Base-by-base conservation (phyloP, 1,140 invertebrate genomes). In the Drosophila burlai region DNA sequence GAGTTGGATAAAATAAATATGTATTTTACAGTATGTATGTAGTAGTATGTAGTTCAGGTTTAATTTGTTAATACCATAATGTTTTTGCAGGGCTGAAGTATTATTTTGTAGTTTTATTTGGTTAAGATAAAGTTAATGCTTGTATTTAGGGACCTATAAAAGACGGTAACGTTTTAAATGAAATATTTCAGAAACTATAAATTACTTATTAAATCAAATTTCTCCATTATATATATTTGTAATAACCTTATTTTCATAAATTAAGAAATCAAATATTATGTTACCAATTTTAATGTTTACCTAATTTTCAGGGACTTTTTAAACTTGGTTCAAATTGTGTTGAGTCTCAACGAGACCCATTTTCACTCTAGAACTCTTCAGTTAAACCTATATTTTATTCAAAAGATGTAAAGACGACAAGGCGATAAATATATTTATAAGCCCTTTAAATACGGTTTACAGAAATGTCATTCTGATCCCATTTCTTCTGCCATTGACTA, bases 1-100 rank as follows among this genome's bases (percentile, higher is more conserved):
- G 68, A 66, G 29, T 67, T 68, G 46, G 65, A 21, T 45, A 45
- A 65, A 40, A 24, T 40, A 29, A 29, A 15, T 10, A 24, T 54
- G 11, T 55, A 55, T 55, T 15, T 24, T 38, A 50, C 16, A 45
- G 24, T 18, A 49, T n/a, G 42, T 43, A 18, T n/a, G 7, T 15
- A 13, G 21, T 9, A 38, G 16, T 31, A 66, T 16, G 7, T 36
- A 38, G 18, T n/a, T 26, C 11, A 21, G 8, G 16, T 43, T 34
- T 13, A 34, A 61, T 16, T 21, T 24, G 31, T 38, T 38, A 0
- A 0, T 10, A 10, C 18, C 13, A 24, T 16, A 16, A 6, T 24
- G 15, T 16, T 11, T 55, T 24, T 15, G 5, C 16, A 21, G 8
- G 4, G 8, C 4, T 38, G 16, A 38, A 3, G 18, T 10, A 38